Conservation (phyloP, 2,113 vertebrate genomes). For the Coregonus clupeaformis region DNA sequence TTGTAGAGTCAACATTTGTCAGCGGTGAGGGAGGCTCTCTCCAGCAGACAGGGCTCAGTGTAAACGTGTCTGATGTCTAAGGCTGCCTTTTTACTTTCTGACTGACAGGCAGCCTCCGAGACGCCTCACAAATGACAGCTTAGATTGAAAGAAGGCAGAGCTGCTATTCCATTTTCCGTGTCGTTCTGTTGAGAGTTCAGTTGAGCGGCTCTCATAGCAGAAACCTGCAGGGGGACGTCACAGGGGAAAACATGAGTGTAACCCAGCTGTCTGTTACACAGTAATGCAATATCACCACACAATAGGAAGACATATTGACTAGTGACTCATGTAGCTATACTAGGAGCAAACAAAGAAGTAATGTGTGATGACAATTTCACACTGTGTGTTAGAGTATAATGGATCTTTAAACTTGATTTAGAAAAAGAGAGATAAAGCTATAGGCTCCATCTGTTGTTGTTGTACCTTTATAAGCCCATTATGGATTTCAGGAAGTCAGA, state of each 20-base stretch:
- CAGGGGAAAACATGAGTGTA: slow-evolving; percentile 69
- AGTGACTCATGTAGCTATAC: not conserved
- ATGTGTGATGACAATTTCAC: not conserved
- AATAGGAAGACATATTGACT: not conserved
- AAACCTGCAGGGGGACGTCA: slow-evolving; percentile 55
- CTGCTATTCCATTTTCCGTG: slow-evolving; percentile 71
- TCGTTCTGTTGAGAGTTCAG: slow-evolving; percentile 36
- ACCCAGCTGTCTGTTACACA: slow-evolving; percentile 57
- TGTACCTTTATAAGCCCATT: slow-evolving; percentile 54
- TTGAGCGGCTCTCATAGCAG: slow-evolving; percentile 43
- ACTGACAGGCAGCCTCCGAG: slow-evolving; percentile 63
- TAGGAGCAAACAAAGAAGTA: not conserved
- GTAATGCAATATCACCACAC: not conserved
- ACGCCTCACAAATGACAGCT: slow-evolving; percentile 66
- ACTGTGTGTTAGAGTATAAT: not conserved
- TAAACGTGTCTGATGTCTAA: slow-evolving; percentile 53
- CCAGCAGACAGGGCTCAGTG: slow-evolving; percentile 40
- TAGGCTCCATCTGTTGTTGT: not conserved
- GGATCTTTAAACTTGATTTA: not conserved
- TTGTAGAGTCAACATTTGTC: slow-evolving; percentile 75
- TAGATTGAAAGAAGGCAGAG: slow-evolving; percentile 48
- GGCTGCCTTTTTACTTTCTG: slow-evolving; percentile 45
- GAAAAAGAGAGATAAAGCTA: not conserved
- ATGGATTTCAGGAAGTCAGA: slow-evolving; percentile 70
- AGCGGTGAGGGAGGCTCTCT: no score